Evolutionary conservation across 2,113 vertebrate genomes (phyloP), one percentile per base, ranked within the genome.

Genomic region (Xyrauchen texanus): DNA sequence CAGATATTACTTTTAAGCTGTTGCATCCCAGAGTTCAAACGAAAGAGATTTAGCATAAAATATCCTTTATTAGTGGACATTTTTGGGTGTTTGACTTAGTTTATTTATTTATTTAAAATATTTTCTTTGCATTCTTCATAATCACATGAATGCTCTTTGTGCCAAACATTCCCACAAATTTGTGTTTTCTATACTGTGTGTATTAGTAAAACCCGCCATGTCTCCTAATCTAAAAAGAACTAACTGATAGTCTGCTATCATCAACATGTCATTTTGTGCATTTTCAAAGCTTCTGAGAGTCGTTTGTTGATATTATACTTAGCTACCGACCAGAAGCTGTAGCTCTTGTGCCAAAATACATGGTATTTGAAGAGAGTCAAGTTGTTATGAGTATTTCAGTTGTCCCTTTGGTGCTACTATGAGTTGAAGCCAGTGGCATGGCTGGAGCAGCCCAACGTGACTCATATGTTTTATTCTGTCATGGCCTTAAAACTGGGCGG

Each of bases 401-500:
- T 51, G 74, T 80, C 83, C 80, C 84, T 78, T 45, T 15, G 76
- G 78, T 34, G 21, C 21, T 34, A 68, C 62, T 76, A 44, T 47
- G 44, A 62, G 45, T 8, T 55, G 16, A 52, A 63, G 21, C 47
- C 34, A 65, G 77, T 84, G 70, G 52, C 53, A 52, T 71, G 72
- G 21, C 21, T 34, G 21, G 1, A 34, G 21, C 21, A 34, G 21
- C 21, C 21, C 21, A 34, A 34, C 21, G 3, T 34, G 21, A 34
- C 21, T 34, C 21, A 68, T 79, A 15, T 57, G 63, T 81, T 79
- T 81, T 53, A 52, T 81, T 84, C 72, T 82, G 77, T 71, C 81
- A 83, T 82, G 79, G 87, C 89, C 87, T 90, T 89, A 88, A 87
- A 82, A 11, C 11, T 55, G 53, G 53, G 10, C 11, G 5, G 53